phyloP scores from a whole-genome alignment of 2,888 invertebrate species.

The Rutpela maculata region DNA sequence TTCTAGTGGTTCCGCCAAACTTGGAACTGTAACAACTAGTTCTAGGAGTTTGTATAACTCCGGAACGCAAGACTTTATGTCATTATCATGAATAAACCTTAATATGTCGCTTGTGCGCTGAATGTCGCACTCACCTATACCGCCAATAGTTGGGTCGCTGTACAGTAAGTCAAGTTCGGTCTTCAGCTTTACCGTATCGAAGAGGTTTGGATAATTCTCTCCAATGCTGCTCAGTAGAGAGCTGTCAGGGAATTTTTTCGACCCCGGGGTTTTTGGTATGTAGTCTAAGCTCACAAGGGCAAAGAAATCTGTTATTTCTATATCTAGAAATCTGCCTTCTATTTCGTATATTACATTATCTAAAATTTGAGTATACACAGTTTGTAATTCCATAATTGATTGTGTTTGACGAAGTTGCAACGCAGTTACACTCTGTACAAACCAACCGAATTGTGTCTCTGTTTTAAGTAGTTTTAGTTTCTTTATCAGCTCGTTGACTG shows the following conservation, averaged over 20 bases:
- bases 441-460: not conserved
- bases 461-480: slow-evolving; percentile 26
- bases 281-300: slow-evolving; percentile 29
- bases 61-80: slow-evolving; percentile 33
- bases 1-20: slow-evolving; percentile 32
- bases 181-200: slow-evolving; percentile 38
- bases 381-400: slow-evolving; percentile 1
- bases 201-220: slow-evolving; percentile 36
- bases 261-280: not conserved
- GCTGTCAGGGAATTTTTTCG: slow-evolving; percentile 13
- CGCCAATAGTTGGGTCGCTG: slow-evolving; percentile 36
- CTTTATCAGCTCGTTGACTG: slow-evolving; percentile 22
- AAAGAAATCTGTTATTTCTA: slow-evolving; percentile 41
- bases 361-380: slow-evolving; percentile 35
- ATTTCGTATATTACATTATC: slow-evolving; percentile 39
- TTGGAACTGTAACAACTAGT: slow-evolving; percentile 38
- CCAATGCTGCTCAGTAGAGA: slow-evolving; percentile 14
- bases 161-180: slow-evolving; percentile 40
- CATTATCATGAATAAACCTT: slow-evolving; percentile 36
- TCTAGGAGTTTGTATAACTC: slow-evolving; percentile 42
- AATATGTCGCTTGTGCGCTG: slow-evolving; percentile 35
- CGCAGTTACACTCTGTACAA: slow-evolving; percentile 1
- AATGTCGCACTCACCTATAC: slow-evolving; percentile 29
- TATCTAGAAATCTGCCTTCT: slow-evolving; percentile 41
- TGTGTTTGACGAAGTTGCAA: not conserved